These are phyloP conservation scores for Cetonia aurata DNA, from an alignment of 2,888 invertebrate species.

Conservation along the genomic window DNA sequence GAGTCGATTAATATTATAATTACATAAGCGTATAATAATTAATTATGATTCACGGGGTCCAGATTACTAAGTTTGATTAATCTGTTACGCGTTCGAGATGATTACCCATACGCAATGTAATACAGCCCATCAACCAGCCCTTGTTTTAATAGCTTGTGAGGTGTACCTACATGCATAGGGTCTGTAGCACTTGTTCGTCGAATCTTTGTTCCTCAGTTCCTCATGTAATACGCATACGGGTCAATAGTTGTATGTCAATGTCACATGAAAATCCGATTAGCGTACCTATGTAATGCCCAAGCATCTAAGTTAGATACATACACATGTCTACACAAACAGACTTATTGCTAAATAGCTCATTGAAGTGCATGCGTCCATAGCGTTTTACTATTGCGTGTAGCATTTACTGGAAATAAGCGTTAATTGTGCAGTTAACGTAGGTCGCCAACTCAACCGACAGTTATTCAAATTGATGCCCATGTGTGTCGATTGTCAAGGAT, in stretches of 20 bases:
- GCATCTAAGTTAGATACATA: background rate
- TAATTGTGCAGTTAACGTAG: constrained; percentile 19
- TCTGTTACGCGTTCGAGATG: constrained; percentile 10
- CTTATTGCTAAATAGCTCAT: constrained; percentile 21
- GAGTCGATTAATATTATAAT: constrained; percentile 36
- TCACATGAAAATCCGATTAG: constrained; percentile 25
- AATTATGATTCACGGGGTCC: constrained; percentile 28
- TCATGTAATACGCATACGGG: background rate
- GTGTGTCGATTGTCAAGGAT: constrained; percentile 17
- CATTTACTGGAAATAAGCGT: constrained; percentile 20
- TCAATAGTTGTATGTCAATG: constrained; percentile 30
- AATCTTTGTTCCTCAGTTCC: background rate
- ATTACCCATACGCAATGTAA: background rate
- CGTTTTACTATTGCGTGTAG: background rate
- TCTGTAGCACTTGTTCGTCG: constrained; percentile 2
- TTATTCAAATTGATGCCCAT: constrained; percentile 23
- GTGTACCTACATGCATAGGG: background rate
- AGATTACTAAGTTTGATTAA: constrained; percentile 27
- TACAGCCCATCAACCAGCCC: constrained; percentile 4
- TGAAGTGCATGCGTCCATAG: constrained; percentile 1
- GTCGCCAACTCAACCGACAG: background rate
- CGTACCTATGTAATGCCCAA: constrained; percentile 6
- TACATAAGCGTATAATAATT: constrained; percentile 26
- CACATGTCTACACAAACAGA: background rate
- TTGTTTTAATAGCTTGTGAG: constrained; percentile 8